phyloP scores from a whole-genome alignment of 1,140 invertebrate species.

The Eubasilissa regina region DNA sequence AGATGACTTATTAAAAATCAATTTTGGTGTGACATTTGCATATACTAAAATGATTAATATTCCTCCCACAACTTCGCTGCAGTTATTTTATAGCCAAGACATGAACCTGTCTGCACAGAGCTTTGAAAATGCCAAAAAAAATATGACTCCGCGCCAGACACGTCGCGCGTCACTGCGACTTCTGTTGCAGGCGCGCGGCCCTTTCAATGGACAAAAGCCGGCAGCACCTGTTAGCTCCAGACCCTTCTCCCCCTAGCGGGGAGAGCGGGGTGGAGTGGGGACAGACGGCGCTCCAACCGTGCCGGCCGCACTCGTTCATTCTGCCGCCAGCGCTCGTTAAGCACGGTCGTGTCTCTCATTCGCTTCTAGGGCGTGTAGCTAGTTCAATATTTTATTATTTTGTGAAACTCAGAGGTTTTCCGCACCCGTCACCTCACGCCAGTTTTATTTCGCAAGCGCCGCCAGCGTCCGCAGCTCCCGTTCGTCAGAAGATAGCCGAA shows the following conservation, averaged over 20 bases:
- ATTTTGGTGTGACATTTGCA: too few relatives aligned
- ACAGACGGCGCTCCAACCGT: slow-evolving; percentile 63
- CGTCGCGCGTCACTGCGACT: too few relatives aligned
- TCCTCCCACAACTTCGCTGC: too few relatives aligned
- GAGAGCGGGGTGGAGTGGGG: slow-evolving; percentile 64
- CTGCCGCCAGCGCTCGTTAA: slow-evolving; percentile 39
- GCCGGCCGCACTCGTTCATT: slow-evolving; percentile 62
- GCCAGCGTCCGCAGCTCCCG: slow-evolving; percentile 17
- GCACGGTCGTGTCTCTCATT: slow-evolving; percentile 9
- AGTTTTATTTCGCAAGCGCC: slow-evolving; percentile 34
- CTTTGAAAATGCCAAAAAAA: too few relatives aligned
- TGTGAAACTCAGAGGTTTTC: not conserved
- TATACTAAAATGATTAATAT: too few relatives aligned
- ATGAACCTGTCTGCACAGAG: too few relatives aligned
- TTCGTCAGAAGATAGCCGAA: slow-evolving; percentile 26
- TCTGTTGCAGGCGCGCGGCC: not conserved
- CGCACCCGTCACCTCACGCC: slow-evolving; percentile 7
- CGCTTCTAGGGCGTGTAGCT: slow-evolving; percentile 49
- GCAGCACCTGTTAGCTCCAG: slow-evolving; percentile 54
- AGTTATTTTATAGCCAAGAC: too few relatives aligned
- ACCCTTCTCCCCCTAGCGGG: slow-evolving; percentile 59
- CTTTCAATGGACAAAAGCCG: slow-evolving; percentile 15
- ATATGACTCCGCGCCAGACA: too few relatives aligned
- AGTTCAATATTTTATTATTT: slow-evolving; percentile 24
- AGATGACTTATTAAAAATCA: too few relatives aligned